Percentiles rank a stretch among this genome's conserved stretches.
phyloP scores from a whole-genome alignment of 1,140 invertebrate species.

The Nymphalis io region DNA sequence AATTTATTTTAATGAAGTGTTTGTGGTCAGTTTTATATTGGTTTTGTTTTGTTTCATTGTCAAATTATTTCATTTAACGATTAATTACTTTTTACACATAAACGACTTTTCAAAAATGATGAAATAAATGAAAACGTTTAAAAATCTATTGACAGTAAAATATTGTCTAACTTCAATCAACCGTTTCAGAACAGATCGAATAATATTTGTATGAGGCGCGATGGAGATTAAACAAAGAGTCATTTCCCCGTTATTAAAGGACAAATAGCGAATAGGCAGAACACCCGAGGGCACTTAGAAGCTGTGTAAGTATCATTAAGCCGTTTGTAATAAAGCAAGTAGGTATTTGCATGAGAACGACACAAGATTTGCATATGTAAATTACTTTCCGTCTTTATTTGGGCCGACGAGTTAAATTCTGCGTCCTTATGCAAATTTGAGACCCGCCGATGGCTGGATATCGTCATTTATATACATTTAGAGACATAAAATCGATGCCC shows the following conservation, averaged over 20 bases:
- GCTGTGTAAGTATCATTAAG: constrained; percentile 72
- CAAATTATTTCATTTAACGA: constrained; percentile 9
- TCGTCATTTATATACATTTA: constrained; percentile 33
- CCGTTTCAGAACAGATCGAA: neutral
- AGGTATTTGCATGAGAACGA: constrained; percentile 73
- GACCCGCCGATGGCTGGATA: constrained; percentile 31
- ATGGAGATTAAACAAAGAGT: constrained; percentile 34
- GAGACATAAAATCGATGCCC: constrained; percentile 30
- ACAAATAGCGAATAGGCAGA: constrained; percentile 56
- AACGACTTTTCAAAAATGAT: too few relatives aligned
- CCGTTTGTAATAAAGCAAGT: constrained; percentile 74
- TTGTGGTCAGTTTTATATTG: constrained; percentile 17
- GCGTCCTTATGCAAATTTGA: constrained; percentile 68
- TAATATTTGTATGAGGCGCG: constrained; percentile 16
- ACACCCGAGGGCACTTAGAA: constrained; percentile 54
- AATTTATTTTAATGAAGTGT: constrained; percentile 26
- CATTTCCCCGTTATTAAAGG: constrained; percentile 42
- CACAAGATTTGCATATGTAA: constrained; percentile 75
- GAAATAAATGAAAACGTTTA: neutral
- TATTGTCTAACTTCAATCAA: neutral
- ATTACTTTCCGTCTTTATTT: constrained; percentile 78
- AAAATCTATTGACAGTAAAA: neutral
- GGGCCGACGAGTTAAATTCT: constrained; percentile 66
- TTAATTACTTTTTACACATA: too few relatives aligned
- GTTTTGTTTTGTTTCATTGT: constrained; percentile 14